A percentile compares a stretch with the other conserved stretches of the same genome.
phyloP scores from a whole-genome alignment of 2,113 vertebrate species.

The Narcine bancroftii region DNA sequence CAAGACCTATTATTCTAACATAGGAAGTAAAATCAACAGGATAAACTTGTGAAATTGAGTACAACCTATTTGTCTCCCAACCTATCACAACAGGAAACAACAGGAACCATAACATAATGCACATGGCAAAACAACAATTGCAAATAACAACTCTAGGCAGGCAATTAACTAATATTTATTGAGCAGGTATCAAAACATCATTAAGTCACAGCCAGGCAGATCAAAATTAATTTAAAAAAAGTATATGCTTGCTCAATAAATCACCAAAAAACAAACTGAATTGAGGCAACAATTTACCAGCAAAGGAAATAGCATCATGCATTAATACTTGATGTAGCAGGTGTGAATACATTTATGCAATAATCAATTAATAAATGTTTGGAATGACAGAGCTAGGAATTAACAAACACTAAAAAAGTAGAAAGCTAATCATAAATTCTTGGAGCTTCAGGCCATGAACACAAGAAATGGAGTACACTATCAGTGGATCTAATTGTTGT shows the following conservation, averaged over 20 bases:
- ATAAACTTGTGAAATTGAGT: background rate
- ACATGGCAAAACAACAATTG: background rate
- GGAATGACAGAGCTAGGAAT: background rate
- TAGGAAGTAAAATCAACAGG: background rate
- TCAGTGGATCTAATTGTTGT: too few relatives aligned
- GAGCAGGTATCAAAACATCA: background rate
- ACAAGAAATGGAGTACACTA: too few relatives aligned
- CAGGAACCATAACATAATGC: background rate
- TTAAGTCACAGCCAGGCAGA: background rate
- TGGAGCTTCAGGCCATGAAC: background rate
- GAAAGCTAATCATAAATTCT: background rate
- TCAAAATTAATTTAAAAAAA: background rate
- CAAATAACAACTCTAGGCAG: background rate
- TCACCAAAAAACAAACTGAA: background rate
- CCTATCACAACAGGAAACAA: background rate
- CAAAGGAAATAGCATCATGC: background rate
- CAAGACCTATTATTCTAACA: background rate
- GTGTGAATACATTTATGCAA: background rate
- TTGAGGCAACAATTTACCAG: background rate
- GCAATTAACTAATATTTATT: background rate
- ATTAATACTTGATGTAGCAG: background rate
- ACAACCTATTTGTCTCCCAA: background rate
- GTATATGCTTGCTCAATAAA: background rate
- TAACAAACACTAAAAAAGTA: background rate
- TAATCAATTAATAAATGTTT: background rate